Evolutionary conservation across 2,797 vertebrate species (phyloP), one percentile per base, ranked within the genome.

Genomic region (Etheostoma perlongum): DNA sequence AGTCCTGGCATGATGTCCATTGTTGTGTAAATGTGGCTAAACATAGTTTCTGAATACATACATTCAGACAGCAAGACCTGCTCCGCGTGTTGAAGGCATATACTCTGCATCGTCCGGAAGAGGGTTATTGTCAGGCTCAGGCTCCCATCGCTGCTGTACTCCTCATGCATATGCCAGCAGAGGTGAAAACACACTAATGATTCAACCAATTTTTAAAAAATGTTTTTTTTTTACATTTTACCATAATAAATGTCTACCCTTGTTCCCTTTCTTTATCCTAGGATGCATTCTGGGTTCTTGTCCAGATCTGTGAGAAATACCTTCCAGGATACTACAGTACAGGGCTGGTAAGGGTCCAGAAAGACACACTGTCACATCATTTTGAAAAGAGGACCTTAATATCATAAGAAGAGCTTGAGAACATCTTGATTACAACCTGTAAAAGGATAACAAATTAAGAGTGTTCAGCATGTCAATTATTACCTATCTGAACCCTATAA

Each of bases 251-350:
- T 40, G 7, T 13, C 0, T 54, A 21, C 47, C 19, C 49, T 52
- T 42, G 1, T 68, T 67, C 62, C 46, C 9, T 79, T 61, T 72
- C 23, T 65, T 69, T 85, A 16, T 73, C 48, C 58, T 83, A 99
- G 98, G 98, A 99, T 96, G 98, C 98, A 0, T 99, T 99, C 90
- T 99, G 98, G 98, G 96, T 95, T 90, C 95, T 99, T 80, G 97
- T 99, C 67, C 98, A 99, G 93, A 98, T 99, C 84, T 99, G 98
- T 73, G 98, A 99, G 93, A 99, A 99, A 92, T 99, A 99, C 88
- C 96, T 99, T 59, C 98, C 98, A 0, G 98, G 98, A 82, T 99
- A 99, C 92, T 99, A 99, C 95, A 99, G 98, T 1, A 95, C 97
- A 82, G 98, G 97, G 68, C 93, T 99, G 97, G 98, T 99, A 91